phyloP scores from a whole-genome alignment of 2,113 vertebrate genomes.

The Sakesphorus luctuosus region DNA sequence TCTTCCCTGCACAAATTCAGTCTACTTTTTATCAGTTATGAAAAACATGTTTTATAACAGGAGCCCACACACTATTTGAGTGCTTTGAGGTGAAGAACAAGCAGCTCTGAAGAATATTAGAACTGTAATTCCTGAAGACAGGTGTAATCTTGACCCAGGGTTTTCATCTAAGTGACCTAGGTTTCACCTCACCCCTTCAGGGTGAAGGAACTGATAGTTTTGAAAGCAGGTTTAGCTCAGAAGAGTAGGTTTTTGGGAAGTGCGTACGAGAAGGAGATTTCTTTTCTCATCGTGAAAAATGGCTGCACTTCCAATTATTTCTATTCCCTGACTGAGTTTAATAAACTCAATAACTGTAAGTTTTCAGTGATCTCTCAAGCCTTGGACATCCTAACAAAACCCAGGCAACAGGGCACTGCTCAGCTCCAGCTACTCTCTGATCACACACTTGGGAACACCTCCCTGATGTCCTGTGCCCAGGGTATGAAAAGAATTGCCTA shows the following conservation, averaged over 20 bases:
- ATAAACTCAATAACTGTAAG: neutral
- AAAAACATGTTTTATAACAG: neutral
- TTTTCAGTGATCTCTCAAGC: neutral
- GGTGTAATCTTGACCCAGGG: neutral
- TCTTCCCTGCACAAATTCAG: neutral
- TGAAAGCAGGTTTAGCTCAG: slow-evolving; percentile 26
- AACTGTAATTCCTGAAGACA: neutral
- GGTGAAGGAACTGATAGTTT: neutral
- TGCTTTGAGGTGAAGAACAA: neutral
- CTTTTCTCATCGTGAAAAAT: neutral
- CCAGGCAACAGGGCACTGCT: neutral
- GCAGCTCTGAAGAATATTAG: neutral
- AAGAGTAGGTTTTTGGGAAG: neutral
- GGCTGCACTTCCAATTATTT: neutral
- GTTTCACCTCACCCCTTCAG: neutral
- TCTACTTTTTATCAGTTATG: neutral
- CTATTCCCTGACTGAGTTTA: neutral
- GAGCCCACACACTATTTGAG: neutral
- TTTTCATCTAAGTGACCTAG: neutral
- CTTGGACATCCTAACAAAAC: neutral
- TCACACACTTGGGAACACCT: neutral
- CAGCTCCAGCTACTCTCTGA: neutral
- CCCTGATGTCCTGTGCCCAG: accelerated
- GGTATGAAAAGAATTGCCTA: neutral
- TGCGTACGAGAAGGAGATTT: neutral